Evolutionary conservation across 2,113 vertebrate genomes (phyloP), one percentile per base, ranked within the genome.

Genomic region (Heliornis fulica): DNA sequence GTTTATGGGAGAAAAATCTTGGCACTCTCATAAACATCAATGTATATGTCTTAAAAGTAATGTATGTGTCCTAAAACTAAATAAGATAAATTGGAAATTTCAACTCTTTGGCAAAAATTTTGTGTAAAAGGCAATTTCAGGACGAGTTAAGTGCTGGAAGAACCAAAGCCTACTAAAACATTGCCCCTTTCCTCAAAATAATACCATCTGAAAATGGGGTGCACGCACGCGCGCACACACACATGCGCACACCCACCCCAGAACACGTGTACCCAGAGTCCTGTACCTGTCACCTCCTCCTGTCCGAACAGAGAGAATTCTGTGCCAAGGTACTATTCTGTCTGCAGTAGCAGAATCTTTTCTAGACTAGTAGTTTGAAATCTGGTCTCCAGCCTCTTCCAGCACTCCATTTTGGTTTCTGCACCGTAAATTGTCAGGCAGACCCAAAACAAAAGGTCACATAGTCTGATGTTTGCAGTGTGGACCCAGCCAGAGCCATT

Each of bases 21-120:
- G 54, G 59, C 54, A 9, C 29, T 93, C 31, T 80, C 71, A 76
- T 86, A 93, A 96, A 88, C 78, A 90, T 90, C 68, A 64, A 20
- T 66, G 81, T 76, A 61, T 91, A 26, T 91, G 63, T 95, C 87
- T 97, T 94, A 97, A 96, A 95, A 93, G 50, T 72, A 90, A 93
- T 91, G 82, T n/a, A n/a, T n/a, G n/a, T n/a, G n/a, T n/a, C n/a
- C n/a, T n/a, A n/a, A n/a, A 95, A 94, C 66, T 83, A 85, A 96
- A 91, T 36, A 83, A 65, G 54, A 89, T 82, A 90, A 90, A 97
- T 63, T 77, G 92, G 85, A 94, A 93, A 86, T 86, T 57, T 85
- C 50, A 78, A 59, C 63, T 94, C 65, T 75, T 7, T 6, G 82
- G 79, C 38, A 93, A 85, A 95, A 95, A 83, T 31, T 63, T 14